A percentile compares a stretch with the other conserved stretches of the same genome.
Conservation (phyloP, 2,113 vertebrate genomes). For the Neolamprologus variostigma region DNA sequence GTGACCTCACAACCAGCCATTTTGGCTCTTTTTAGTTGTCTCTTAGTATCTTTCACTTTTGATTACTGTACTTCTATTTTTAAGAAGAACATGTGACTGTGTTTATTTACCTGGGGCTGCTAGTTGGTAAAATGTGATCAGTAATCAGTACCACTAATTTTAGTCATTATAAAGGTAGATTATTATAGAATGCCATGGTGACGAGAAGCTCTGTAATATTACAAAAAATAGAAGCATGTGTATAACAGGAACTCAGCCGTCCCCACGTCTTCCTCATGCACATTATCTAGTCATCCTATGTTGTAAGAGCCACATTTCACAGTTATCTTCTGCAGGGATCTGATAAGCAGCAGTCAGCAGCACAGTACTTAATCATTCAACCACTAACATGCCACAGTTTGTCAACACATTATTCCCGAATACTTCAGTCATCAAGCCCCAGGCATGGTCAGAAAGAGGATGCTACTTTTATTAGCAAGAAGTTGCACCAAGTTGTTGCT, state of each 20-base stretch:
- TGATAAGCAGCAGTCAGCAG: conserved; percentile 24
- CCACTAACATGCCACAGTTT: not conserved
- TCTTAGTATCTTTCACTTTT: not conserved
- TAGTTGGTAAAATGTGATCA: not conserved
- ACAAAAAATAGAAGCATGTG: not conserved
- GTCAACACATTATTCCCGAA: not conserved
- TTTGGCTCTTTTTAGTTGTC: not conserved
- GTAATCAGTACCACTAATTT: not conserved
- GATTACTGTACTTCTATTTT: not conserved
- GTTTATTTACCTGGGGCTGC: not conserved
- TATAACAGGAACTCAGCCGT: not conserved
- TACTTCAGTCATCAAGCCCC: not conserved
- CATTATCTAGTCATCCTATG: conserved; percentile 9
- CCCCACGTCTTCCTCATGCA: not conserved
- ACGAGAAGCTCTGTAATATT: not conserved
- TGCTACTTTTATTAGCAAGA: not conserved
- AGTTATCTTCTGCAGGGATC: not conserved
- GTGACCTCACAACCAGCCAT: not conserved
- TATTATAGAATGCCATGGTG: not conserved
- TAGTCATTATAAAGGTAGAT: not conserved
- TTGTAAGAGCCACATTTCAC: conserved; percentile 8
- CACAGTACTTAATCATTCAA: not conserved
- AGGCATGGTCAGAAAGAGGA: not conserved
- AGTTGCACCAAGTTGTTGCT: not conserved
- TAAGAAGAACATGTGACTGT: not conserved